These are phyloP conservation scores for Drosophila oshimai DNA, from an alignment of 1,140 invertebrate genomes.

Conservation along the genomic window DNA sequence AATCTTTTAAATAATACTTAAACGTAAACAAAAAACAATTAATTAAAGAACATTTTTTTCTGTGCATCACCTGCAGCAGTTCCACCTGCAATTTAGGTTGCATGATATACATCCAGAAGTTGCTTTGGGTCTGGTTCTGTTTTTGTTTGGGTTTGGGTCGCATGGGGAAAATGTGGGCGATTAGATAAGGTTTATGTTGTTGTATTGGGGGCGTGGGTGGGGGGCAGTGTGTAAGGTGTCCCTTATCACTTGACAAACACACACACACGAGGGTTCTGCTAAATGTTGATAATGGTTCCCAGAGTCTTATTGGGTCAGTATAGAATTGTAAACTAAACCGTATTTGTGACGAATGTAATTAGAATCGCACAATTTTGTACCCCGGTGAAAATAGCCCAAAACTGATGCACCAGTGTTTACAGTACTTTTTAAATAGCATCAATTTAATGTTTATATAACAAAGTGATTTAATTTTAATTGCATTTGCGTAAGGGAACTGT, in stretches of 20 bases:
- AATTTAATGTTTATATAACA: no score
- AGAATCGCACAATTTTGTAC: not conserved
- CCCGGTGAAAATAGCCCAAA: not conserved
- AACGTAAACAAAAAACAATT: no score
- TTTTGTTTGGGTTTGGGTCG: constrained; percentile 48
- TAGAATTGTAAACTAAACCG: not conserved
- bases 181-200: constrained; percentile 61
- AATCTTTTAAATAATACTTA: no score
- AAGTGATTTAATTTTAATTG: no score
- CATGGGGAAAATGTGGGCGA: constrained; percentile 39
- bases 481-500: no score
- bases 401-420: no score
- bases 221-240: not conserved
- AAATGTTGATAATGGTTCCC: constrained; percentile 27
- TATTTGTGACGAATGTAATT: constrained; percentile 52
- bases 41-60: no score
- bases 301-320: constrained; percentile 37
- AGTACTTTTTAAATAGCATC: no score
- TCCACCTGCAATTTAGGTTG: constrained; percentile 23
- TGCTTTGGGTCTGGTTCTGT: constrained; percentile 7
- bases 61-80: not conserved
- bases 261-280: not conserved
- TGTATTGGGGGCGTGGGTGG: not conserved
- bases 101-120: constrained; percentile 30
- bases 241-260: constrained; percentile 39